A percentile compares a stretch with the other conserved stretches of the same genome.
These are phyloP conservation scores for Zootoca vivipara DNA, from an alignment of 2,113 vertebrate species.

Conservation along the genomic window DNA sequence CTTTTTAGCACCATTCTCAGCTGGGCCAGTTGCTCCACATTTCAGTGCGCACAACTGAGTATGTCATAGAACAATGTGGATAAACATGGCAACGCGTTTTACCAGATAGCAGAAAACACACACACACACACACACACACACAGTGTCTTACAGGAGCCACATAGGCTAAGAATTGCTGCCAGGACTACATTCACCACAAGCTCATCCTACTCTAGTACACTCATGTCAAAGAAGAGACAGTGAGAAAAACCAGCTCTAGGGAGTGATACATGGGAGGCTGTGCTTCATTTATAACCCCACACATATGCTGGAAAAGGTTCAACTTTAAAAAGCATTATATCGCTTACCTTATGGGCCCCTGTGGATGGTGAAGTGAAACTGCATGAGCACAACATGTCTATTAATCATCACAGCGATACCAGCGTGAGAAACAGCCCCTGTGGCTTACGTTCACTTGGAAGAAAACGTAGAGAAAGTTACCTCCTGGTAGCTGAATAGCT, in stretches of 20 bases:
- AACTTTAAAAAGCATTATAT: slow-evolving; percentile 72
- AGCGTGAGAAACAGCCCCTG: slow-evolving; percentile 50
- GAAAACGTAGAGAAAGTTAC: slow-evolving; percentile 48
- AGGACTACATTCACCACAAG: slow-evolving; percentile 39
- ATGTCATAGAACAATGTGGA: neutral
- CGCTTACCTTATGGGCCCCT: slow-evolving; percentile 71
- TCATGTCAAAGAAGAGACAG: slow-evolving; percentile 72
- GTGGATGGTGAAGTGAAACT: slow-evolving; percentile 65
- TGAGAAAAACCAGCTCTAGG: slow-evolving; percentile 76
- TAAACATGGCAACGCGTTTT: neutral
- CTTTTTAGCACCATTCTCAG: neutral
- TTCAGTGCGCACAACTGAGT: rapidly evolving
- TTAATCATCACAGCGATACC: slow-evolving; percentile 73
- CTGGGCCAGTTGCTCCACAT: neutral
- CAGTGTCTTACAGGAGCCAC: neutral
- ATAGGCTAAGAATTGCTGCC: slow-evolving; percentile 32
- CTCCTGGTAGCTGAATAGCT: slow-evolving; percentile 29
- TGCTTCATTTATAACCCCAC: slow-evolving; percentile 73
- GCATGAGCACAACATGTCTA: slow-evolving; percentile 66
- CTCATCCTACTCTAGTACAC: slow-evolving; percentile 63
- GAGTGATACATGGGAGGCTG: slow-evolving; percentile 69
- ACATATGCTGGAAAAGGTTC: slow-evolving; percentile 71
- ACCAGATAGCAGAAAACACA: neutral
- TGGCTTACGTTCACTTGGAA: slow-evolving; percentile 49
- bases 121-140: too few relatives aligned